These are phyloP conservation scores for Cyanoderma ruficeps DNA, from an alignment of 2,113 vertebrate genomes.

Conservation along the genomic window DNA sequence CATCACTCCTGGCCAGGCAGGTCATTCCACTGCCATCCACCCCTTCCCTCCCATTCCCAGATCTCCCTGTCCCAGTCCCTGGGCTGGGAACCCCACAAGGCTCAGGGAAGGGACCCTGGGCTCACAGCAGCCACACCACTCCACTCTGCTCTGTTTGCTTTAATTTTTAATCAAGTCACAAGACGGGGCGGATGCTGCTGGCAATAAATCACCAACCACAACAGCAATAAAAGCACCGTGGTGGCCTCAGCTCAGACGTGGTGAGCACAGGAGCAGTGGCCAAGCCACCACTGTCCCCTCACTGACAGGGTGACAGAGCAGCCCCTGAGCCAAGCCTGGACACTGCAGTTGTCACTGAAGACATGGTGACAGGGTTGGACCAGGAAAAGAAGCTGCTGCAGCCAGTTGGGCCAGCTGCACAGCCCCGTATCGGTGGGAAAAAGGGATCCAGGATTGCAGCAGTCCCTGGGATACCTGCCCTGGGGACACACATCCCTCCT, in stretches of 20 bases:
- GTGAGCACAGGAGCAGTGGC: accelerated
- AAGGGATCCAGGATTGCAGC: background rate
- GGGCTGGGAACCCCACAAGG: background rate
- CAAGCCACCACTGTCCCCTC: background rate
- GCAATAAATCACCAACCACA: slow-evolving; percentile 48
- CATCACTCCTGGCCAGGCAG: background rate
- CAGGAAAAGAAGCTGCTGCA: background rate
- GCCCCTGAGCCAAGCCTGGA: background rate
- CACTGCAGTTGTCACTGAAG: background rate
- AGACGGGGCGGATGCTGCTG: background rate
- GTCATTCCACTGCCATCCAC: background rate
- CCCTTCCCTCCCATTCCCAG: background rate
- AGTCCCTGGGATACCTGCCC: background rate
- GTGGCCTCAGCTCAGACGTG: background rate
- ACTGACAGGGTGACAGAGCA: background rate
- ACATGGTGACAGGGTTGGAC: background rate
- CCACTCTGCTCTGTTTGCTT: background rate
- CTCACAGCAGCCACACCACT: background rate
- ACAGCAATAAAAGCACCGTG: background rate
- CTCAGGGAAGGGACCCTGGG: background rate
- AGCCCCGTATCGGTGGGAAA: accelerated
- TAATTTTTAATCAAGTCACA: slow-evolving; percentile 22
- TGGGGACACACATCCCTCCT: background rate
- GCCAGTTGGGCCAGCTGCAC: background rate
- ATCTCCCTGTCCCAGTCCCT: background rate